phyloP scores from a whole-genome alignment of 2,888 invertebrate species.

The Agrotis exclamationis region DNA sequence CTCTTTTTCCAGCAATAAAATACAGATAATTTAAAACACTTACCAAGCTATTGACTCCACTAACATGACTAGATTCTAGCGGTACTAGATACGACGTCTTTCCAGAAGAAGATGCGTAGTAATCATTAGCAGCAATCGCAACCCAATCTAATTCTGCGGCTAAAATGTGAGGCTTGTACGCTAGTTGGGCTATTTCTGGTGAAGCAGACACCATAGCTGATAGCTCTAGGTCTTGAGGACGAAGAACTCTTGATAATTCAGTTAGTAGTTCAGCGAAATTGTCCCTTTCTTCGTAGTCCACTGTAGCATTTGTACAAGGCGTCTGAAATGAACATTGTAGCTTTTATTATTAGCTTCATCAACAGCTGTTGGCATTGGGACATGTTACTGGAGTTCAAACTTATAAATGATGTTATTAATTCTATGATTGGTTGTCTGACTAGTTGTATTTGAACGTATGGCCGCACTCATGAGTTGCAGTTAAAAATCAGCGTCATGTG shows the following conservation, averaged over 20 bases:
- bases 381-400: not conserved
- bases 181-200: conserved; percentile 93
- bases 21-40: conserved; percentile 72
- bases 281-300: conserved; percentile 92
- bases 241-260: conserved; percentile 92
- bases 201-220: conserved; percentile 94
- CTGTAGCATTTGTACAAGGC: conserved; percentile 87
- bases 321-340: conserved; percentile 80
- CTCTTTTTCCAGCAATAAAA: not conserved
- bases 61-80: conserved; percentile 92
- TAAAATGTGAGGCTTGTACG: conserved; percentile 93
- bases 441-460: too few relatives aligned
- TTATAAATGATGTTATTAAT: too few relatives aligned
- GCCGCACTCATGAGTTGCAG: too few relatives aligned
- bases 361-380: not conserved
- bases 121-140: conserved; percentile 96
- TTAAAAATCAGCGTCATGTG: too few relatives aligned
- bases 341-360: not conserved
- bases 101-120: conserved; percentile 94
- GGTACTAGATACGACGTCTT: conserved; percentile 95
- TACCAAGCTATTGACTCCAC: conserved; percentile 93
- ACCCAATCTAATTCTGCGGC: conserved; percentile 95
- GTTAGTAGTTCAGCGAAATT: conserved; percentile 93
- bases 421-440: too few relatives aligned
- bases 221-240: conserved; percentile 91